Evolutionary conservation across 1,140 invertebrate genomes (phyloP), one percentile per base, ranked within the genome.

Genomic region (Cephus cinctus): DNA sequence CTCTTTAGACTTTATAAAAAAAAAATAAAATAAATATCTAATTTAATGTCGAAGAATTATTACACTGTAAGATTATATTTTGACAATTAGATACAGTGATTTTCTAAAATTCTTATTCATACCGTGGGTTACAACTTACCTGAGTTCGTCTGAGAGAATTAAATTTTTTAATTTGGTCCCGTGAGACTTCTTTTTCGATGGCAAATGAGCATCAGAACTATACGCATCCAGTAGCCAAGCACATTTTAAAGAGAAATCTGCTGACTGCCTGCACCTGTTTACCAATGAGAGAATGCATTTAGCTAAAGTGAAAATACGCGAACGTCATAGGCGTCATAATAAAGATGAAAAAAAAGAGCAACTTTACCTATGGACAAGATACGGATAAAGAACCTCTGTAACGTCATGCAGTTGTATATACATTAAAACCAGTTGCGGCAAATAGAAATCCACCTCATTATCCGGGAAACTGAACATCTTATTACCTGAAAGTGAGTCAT

Each of bases 331-430:
- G 15, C 23, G 34, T 38, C n/a, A 41, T 20, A 43, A 14, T 21
- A 16, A 4, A 0, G 23, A 44, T 41, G 3, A 6, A 19, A 21
- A 12, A n/a, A 45, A 46, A 36, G 15, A 31, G 30, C 14, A 39
- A 20, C 38, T 32, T 79, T 75, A 91, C 89, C 90, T 86, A 78
- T 94, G 83, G 51, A 97, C 85, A 60, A 99, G 81, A 81, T 98
- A 99, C 34, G 94, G 92, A 82, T 96, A 92, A 59, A 89, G 78
- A 46, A 89, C 90, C 78, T 98, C 95, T 36, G 95, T 95, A 47
- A 98, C 86, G 67, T 98, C 95, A 58, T 88, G 87, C 84, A 97
- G 95, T 76, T 98, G 94, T 78, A 98, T 93, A 67, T 98, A 99
- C 92, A 99, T 96, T 61, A 94, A 95, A 56, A 98, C 88, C 61